Evolutionary conservation across 1,140 invertebrate species (phyloP).

Genomic region (Trichogramma pretiosum): DNA sequence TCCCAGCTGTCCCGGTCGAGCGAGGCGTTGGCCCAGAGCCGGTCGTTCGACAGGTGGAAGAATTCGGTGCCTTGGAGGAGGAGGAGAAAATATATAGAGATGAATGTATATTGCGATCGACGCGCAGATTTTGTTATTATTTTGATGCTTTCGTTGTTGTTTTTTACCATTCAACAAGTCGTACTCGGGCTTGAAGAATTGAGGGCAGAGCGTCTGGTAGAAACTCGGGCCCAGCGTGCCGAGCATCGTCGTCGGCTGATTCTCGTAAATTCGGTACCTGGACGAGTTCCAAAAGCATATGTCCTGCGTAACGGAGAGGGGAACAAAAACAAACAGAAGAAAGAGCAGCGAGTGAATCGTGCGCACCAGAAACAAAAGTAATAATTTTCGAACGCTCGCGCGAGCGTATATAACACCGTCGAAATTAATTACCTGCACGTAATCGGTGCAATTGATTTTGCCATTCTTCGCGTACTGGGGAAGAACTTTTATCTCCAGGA

Average conservation of each 20-base stretch:
- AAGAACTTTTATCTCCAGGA: conserved; percentile 33
- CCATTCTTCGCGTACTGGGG: conserved; percentile 19
- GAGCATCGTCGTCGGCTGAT: conserved; percentile 37
- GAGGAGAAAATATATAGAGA: not conserved
- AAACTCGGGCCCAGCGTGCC: conserved; percentile 31
- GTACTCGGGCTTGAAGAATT: conserved; percentile 28
- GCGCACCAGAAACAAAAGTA: not conserved
- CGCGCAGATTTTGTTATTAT: no score
- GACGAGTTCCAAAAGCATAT: conserved; percentile 42
- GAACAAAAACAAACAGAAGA: not conserved
- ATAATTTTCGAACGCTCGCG: not conserved
- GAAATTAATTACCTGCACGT: conserved; percentile 29
- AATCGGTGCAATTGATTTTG: conserved; percentile 32
- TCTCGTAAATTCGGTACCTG: conserved; percentile 42
- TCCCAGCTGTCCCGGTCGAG: conserved; percentile 32
- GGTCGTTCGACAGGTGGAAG: conserved; percentile 25
- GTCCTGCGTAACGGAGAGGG: conserved; percentile 33
- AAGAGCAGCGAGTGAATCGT: conserved; percentile 1
- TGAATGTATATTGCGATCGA: no score
- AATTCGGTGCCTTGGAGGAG: conserved; percentile 32
- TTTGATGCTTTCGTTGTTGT: not conserved
- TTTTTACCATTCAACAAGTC: conserved; percentile 37
- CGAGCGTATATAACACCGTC: not conserved
- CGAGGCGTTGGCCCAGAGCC: conserved; percentile 28
- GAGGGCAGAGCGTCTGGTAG: conserved; percentile 32